A percentile compares a stretch with the other conserved stretches of the same genome.
Conservation (phyloP, 2,113 vertebrate genomes). For the Gobio gobio region DNA sequence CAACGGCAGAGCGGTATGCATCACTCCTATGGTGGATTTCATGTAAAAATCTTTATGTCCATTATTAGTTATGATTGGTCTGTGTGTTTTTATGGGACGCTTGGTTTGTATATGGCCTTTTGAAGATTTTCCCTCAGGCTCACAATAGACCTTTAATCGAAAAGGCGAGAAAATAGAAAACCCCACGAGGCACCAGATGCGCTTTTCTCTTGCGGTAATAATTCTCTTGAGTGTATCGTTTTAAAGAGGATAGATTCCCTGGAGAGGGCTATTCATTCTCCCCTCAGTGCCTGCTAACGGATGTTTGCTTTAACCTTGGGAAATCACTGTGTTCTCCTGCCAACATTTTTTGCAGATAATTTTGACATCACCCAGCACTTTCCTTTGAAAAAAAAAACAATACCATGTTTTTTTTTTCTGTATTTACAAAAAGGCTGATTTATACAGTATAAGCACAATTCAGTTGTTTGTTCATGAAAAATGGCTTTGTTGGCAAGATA, state of each 20-base stretch:
- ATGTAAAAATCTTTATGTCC: not conserved
- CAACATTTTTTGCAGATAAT: not conserved
- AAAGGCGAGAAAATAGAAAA: conserved; percentile 15
- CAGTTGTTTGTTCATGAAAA: not conserved
- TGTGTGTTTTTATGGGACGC: not conserved
- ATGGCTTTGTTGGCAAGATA: not conserved
- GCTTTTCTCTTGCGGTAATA: not conserved
- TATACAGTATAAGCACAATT: not conserved
- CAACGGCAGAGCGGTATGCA: not conserved
- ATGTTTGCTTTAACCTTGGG: conserved; percentile 1
- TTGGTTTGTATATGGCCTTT: not conserved
- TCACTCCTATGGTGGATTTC: not conserved
- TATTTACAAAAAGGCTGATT: not conserved
- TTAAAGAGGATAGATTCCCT: conserved; percentile 29
- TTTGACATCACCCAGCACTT: not conserved
- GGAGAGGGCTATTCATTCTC: conserved; percentile 16
- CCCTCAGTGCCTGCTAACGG: not conserved
- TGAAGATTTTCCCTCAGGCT: not conserved
- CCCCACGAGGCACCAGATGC: conserved; percentile 13
- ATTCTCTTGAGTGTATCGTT: conserved; percentile 19
- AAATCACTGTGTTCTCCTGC: not conserved
- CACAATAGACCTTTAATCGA: not conserved
- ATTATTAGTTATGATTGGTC: not conserved
- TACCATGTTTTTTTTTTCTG: not conserved
- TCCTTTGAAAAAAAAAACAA: not conserved